Conservation (phyloP, 2,113 vertebrate genomes). For the Forbesichthys agassizii region DNA sequence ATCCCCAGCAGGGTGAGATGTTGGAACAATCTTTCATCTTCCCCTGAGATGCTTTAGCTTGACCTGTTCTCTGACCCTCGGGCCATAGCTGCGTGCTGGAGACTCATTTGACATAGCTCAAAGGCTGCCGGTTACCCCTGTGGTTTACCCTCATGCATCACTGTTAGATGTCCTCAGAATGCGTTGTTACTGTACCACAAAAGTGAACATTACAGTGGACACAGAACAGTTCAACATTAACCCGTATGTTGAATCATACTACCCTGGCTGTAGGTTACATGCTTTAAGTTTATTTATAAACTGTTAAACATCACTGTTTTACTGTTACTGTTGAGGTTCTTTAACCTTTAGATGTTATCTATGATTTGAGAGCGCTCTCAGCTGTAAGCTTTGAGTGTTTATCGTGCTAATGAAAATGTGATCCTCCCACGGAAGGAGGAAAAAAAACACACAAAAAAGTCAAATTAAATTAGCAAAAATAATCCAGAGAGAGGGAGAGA, state of each 20-base stretch:
- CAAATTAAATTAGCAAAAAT: not conserved
- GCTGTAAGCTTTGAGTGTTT: conserved; percentile 40
- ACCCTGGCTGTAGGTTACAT: too few relatives aligned
- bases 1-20: conserved; percentile 65
- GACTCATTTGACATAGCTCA: conserved; percentile 61
- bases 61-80: conserved; percentile 60
- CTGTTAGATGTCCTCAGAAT: conserved; percentile 29
- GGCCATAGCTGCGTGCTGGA: conserved; percentile 58
- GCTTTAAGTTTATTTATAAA: too few relatives aligned
- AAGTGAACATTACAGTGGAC: conserved; percentile 10
- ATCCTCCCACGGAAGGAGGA: conserved; percentile 17
- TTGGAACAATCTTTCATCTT: conserved; percentile 57
- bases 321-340: not conserved
- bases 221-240: not conserved
- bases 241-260: too few relatives aligned
- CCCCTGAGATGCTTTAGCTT: conserved; percentile 49
- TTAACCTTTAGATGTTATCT: conserved; percentile 10
- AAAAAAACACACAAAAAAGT: not conserved
- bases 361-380: conserved; percentile 12
- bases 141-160: conserved; percentile 39
- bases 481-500: not conserved
- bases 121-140: conserved; percentile 47
- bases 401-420: conserved; percentile 3
- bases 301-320: too few relatives aligned
- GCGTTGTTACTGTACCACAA: conserved; percentile 9